Percentiles rank a stretch among this genome's conserved stretches.
Conservation (phyloP, 1,140 invertebrate genomes). For the Leptopilina clavipes region DNA sequence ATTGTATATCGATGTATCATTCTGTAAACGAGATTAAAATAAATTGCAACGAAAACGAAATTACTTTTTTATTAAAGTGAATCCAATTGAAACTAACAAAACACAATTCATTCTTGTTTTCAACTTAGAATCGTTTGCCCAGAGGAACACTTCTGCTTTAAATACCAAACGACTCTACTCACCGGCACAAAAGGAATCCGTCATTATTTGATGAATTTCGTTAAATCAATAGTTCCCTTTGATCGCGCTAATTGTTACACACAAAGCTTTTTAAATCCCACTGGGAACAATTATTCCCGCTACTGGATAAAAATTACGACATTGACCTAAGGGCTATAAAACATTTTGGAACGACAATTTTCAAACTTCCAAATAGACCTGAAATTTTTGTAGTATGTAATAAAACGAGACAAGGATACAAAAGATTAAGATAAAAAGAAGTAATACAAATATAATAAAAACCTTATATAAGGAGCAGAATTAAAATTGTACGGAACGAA, state of each 20-base stretch:
- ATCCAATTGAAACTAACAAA: constrained; percentile 1
- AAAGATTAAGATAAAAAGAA: background rate
- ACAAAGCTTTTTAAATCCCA: constrained; percentile 4
- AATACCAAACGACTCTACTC: background rate
- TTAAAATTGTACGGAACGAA: background rate
- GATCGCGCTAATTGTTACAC: constrained; percentile 25
- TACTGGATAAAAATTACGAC: constrained; percentile 2
- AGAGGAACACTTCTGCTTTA: background rate
- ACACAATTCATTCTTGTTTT: constrained; percentile 16
- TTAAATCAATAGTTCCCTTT: constrained; percentile 4
- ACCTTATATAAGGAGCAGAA: constrained; percentile 20
- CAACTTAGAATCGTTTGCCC: background rate
- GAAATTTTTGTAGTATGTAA: too few relatives aligned
- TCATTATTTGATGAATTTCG: constrained; percentile 17
- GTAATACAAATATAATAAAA: too few relatives aligned
- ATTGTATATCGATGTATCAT: too few relatives aligned
- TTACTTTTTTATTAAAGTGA: constrained; percentile 15
- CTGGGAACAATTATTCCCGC: background rate
- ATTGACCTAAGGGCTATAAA: too few relatives aligned
- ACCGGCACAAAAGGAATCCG: constrained; percentile 2
- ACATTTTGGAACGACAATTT: background rate
- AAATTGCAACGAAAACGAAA: background rate
- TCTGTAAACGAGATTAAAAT: too few relatives aligned
- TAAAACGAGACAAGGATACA: background rate
- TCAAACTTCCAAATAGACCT: too few relatives aligned